Evolutionary conservation across 2,113 vertebrate genomes (phyloP), one percentile per base, ranked within the genome.

Genomic region (Coregonus clupeaformis): DNA sequence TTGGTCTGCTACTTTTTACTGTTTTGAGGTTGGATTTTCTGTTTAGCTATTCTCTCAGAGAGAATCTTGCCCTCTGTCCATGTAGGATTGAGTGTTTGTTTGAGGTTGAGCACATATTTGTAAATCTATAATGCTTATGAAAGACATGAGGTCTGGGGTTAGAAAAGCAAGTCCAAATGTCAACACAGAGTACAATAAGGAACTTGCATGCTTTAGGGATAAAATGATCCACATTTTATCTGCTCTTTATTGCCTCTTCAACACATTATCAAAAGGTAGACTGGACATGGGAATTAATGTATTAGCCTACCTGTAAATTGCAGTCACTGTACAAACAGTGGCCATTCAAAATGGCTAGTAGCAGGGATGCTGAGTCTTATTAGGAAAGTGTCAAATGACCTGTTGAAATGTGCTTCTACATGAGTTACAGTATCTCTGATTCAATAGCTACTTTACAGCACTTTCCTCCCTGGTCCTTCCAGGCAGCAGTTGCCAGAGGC

Each of bases 51-150:
- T 36, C 27, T 62, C 65, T 79, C 36, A 64, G 74, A 70, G 42
- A 68, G 77, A 67, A 63, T 67, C 73, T 76, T 64, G 25, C 65
- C 47, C 24, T 65, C 65, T 71, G 76, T 77, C 59, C 25, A 36
- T 27, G 25, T 24, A 55, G 24, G 24, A 30, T 55, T 55, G 75
- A 83, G 79, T 73, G 86, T 85, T 82, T 79, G 80, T 81, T 79
- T 83, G 83, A 85, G 73, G 69, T 57, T 64, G 69, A 77, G 64
- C 69, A 30, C 52, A 24, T 79, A 76, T 83, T 83, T 80, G 71
- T 76, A 64, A 55, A 69, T 72, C 76, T 66, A 18, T 20, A 60
- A 67, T 73, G 75, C 45, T 69, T 76, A 77, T 66, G 60, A 69
- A 83, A 73, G 45, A 62, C 69, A 80, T 30, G 13, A 14, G 25